Evolutionary conservation across 2,888 invertebrate species (phyloP), one percentile per base, ranked within the genome.

Genomic region (Spodoptera picta): DNA sequence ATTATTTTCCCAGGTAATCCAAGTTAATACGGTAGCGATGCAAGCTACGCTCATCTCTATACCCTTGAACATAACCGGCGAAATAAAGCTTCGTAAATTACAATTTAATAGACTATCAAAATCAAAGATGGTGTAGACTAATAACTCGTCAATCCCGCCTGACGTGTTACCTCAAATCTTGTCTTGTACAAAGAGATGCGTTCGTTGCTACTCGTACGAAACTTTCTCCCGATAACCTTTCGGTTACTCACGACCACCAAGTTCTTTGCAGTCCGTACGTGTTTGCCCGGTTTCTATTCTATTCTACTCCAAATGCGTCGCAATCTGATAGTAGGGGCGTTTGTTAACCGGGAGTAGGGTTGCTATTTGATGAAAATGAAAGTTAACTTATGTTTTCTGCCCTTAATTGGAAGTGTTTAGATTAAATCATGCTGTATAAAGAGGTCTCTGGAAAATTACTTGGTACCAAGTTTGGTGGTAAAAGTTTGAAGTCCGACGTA

Each of bases 201-300:
- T 83, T 84, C 83, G 84, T 78, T 77, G 79, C 60, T 68, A 55
- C 64, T 45, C 50, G 49, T 46, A 72, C 60, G 65, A 66, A 70
- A 90, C 92, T 92, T 92, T 92, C 92, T 90, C 92, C 84, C 80
- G 87, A 86, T 88, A 90, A 92, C 92, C 92, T 91, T 90, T 90
- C 80, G 81, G 84, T 83, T 83, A 75, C 79, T 71, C 88, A 75
- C 72, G 71, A 75, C 64, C 65, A 85, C 87, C 10, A 84, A 87
- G 80, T 80, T 70, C 71, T 70, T 76, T 75, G 69, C 73, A 73
- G 74, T 45, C 84, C 83, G 79, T 81, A 83, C 82, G 78, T 73
- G 79, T 82, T 77, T 77, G 61, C 80, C 72, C 80, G 85, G 87
- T 90, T 90, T 90, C 90, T 87, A 88, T 81, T 82, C 77, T 60